Percentiles rank a stretch among this genome's conserved stretches.
phyloP scores from a whole-genome alignment of 2,888 invertebrate species.

The Trachelus tabidus region DNA sequence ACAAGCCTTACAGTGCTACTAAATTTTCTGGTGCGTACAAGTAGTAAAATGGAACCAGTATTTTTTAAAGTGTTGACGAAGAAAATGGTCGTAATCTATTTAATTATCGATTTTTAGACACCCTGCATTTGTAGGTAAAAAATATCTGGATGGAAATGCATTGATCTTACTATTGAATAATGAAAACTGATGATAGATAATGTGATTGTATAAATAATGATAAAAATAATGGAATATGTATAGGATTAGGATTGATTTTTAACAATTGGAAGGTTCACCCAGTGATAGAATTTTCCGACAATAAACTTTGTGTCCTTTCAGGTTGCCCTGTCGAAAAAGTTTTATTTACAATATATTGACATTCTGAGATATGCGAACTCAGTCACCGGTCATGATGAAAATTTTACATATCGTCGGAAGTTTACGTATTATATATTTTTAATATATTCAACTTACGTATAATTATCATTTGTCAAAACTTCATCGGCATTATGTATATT shows the following conservation, averaged over 20 bases:
- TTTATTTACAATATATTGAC: constrained; percentile 56
- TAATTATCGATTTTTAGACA: background rate
- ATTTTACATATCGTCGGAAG: constrained; percentile 34
- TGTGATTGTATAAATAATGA: too few relatives aligned
- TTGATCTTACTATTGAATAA: background rate
- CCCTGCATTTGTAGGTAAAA: background rate
- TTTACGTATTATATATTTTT: constrained; percentile 43
- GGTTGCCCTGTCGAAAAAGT: constrained; percentile 40
- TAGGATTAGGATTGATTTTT: too few relatives aligned
- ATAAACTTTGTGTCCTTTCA: background rate
- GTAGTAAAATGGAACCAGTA: background rate
- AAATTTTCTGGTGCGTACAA: background rate
- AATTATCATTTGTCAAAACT: constrained; percentile 3
- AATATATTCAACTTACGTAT: constrained; percentile 43
- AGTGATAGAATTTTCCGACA: too few relatives aligned
- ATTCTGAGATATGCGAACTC: constrained; percentile 41
- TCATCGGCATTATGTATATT: background rate
- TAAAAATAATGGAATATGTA: too few relatives aligned
- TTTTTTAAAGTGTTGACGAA: background rate
- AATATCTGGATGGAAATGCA: background rate
- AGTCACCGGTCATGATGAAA: constrained; percentile 48
- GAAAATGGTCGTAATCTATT: background rate
- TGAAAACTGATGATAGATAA: background rate
- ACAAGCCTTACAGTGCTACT: background rate
- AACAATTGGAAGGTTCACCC: too few relatives aligned